Conservation (phyloP, 30 jellyfish, hydroid and myxozoan species). For the Nemopilema nomurai region DNA sequence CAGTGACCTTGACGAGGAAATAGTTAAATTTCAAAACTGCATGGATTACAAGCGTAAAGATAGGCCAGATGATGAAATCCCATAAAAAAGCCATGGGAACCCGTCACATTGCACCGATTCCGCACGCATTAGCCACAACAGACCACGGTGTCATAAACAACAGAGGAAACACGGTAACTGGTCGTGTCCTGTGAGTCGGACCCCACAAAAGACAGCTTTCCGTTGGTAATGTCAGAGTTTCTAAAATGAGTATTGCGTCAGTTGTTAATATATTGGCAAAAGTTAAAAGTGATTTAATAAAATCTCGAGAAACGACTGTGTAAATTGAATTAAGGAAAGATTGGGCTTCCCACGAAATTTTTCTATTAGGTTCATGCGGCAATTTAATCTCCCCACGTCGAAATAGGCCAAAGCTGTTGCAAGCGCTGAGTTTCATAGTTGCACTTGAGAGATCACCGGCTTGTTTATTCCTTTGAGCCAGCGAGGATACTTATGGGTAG, state of each 20-base stretch:
- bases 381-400: constrained; percentile 27
- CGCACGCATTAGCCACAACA: constrained; percentile 4
- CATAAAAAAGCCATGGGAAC: constrained; percentile 46
- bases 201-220: constrained; percentile 23
- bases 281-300: constrained; percentile 21
- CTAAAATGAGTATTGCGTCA: constrained; percentile 49
- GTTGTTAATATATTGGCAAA: constrained; percentile 28
- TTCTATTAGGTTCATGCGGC: constrained; percentile 17
- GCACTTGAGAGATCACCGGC: not conserved
- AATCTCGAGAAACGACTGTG: constrained; percentile 12
- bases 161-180: constrained; percentile 5
- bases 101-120: constrained; percentile 22
- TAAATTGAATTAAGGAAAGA: constrained; percentile 24
- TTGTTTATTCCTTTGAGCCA: constrained; percentile 21
- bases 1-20: constrained; percentile 13
- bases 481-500: not conserved
- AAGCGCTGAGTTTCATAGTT: constrained; percentile 1
- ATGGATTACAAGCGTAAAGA: constrained; percentile 15
- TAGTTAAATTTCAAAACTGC: constrained; percentile 28
- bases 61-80: constrained; percentile 46
- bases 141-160: constrained; percentile 32
- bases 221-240: constrained; percentile 27
- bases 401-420: constrained; percentile 10
- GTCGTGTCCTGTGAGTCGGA: constrained; percentile 4
- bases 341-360: constrained; percentile 30